Percentiles rank a stretch among this genome's conserved stretches.
Evolutionary conservation across 35 echinoderm and acorn worm species (phyloP).

Genomic region (Ptychodera flava): DNA sequence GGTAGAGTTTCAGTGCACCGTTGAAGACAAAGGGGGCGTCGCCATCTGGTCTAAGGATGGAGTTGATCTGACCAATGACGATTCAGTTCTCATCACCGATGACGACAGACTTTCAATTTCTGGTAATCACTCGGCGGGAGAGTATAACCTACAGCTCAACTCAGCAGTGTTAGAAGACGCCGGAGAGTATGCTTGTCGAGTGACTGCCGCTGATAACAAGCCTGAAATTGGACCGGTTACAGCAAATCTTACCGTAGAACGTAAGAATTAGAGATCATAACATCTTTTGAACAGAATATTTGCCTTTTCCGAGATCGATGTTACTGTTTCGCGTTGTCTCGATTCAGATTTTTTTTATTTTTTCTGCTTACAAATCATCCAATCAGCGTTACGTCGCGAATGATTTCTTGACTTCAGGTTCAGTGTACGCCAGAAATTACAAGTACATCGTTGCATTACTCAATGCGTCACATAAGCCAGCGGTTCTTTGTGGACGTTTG

Average conservation of each 20-base stretch:
- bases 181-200: constrained; percentile 54
- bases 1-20: background rate
- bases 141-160: constrained; percentile 55
- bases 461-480: no score
- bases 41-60: background rate
- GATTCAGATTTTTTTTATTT: constrained; percentile 9
- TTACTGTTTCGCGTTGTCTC: no score
- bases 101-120: constrained; percentile 26
- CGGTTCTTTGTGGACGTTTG: no score
- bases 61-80: background rate
- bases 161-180: constrained; percentile 36
- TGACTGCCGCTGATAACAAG: constrained; percentile 38
- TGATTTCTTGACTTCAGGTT: no score
- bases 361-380: constrained; percentile 39
- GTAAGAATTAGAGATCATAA: no score
- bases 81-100: background rate
- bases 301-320: no score
- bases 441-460: no score
- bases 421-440: no score
- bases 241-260: background rate
- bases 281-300: no score
- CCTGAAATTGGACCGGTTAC: constrained; percentile 19
- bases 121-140: constrained; percentile 34
- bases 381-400: no score
- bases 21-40: background rate